Evolutionary conservation across 2,113 vertebrate species (phyloP), one percentile per base, ranked within the genome.

Genomic region (Cheilinus undulatus): DNA sequence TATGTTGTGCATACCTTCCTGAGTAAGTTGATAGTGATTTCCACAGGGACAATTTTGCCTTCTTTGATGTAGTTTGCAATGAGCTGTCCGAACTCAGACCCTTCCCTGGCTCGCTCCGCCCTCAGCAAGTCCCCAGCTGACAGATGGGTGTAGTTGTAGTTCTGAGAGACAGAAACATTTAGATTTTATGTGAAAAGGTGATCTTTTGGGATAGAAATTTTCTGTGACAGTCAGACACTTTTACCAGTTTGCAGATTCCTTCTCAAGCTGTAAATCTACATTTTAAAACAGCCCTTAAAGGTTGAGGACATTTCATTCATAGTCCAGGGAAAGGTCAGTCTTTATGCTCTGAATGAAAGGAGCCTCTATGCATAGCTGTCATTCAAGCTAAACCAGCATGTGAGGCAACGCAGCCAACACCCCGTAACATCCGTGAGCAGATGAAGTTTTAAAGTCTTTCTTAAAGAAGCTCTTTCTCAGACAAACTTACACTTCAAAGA

Each of bases 41-140:
- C 94, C 70, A 98, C 97, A 0, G 97, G 98, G 20, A 99, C 98
- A 1, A 99, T 99, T 89, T 95, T 95, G 26, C 98, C 98, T 40
- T 99, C 97, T 82, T 95, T 97, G 80, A 99, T 98, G 88, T 94
- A 95, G 86, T 58, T 95, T 86, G 95, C 95, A 69, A 99, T 99
- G 71, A 99, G 96, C 82, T 96, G 95, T 57, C 98, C 97, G 34
- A 85, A 95, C 77, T 98, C 93, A 0, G 98, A 99, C 30, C 91
- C 95, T 24, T 94, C 93, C 65, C 96, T 93, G 24, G 93, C 95
- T 42, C 95, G 93, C 88, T 99, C 98, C 12, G 95, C 95, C 58
- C 97, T 95, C 78, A 99, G 95, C 43, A 99, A 92, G 86, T 99
- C 98, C 28, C 98, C 97, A 15, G 97, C 97, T 54, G 97, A 99